Percentiles rank a stretch among this genome's conserved stretches.
Evolutionary conservation across 2,888 invertebrate species (phyloP).

Genomic region (Sphaerophoria taeniata): DNA sequence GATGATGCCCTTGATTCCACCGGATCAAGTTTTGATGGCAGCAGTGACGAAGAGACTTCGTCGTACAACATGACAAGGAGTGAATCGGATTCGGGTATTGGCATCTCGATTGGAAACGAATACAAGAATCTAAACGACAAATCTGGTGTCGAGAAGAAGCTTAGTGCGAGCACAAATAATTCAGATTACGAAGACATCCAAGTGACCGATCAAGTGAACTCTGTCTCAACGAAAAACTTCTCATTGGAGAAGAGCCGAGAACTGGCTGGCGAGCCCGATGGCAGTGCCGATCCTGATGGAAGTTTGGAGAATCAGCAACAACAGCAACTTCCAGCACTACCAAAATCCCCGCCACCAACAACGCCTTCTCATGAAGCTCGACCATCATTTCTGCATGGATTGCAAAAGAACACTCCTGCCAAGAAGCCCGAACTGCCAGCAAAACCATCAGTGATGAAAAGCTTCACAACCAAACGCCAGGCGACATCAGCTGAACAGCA

Average conservation of each 20-base stretch:
- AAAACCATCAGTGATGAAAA: conserved; percentile 86
- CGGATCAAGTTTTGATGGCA: conserved; percentile 82
- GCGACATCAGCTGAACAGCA: conserved; percentile 83
- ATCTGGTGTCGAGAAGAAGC: conserved; percentile 79
- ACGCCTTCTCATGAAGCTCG: conserved; percentile 83
- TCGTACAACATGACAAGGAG: conserved; percentile 83
- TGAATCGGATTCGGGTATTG: conserved; percentile 83
- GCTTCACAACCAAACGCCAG: conserved; percentile 84
- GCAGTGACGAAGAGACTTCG: conserved; percentile 82
- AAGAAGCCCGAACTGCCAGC: conserved; percentile 88
- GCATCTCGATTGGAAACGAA: conserved; percentile 82
- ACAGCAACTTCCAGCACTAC: conserved; percentile 86
- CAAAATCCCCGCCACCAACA: conserved; percentile 83
- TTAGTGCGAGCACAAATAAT: conserved; percentile 81
- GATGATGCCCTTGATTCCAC: conserved; percentile 83
- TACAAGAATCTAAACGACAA: conserved; percentile 78
- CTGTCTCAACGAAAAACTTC: conserved; percentile 64
- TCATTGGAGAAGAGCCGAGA: conserved; percentile 87
- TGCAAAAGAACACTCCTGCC: conserved; percentile 83
- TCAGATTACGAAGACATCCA: conserved; percentile 83
- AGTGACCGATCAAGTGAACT: conserved; percentile 78
- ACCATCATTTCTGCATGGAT: conserved; percentile 89
- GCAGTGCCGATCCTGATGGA: conserved; percentile 92
- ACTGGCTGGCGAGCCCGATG: conserved; percentile 92
- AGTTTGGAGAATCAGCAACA: conserved; percentile 84